Evolutionary conservation across 2,113 vertebrate species (phyloP).

Genomic region (Thermophis baileyi): DNA sequence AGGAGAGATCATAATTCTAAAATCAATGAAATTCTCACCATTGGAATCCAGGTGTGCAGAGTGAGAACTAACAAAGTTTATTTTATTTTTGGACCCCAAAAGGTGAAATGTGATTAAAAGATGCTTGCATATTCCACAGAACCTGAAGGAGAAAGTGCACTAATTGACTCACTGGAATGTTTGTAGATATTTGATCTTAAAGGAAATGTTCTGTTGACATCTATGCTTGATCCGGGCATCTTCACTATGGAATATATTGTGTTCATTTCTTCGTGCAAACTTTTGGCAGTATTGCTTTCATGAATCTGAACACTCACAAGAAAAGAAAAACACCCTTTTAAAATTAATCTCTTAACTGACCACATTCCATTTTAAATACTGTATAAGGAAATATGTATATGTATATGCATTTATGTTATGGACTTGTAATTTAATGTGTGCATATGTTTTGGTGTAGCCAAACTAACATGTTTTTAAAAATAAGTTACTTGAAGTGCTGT

Average conservation of each 20-base stretch:
- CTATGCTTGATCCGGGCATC: background rate
- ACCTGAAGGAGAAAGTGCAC: background rate
- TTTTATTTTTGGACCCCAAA: background rate
- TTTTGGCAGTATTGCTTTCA: background rate
- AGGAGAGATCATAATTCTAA: background rate
- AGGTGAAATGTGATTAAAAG: background rate
- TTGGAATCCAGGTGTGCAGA: background rate
- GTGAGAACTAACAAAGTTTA: background rate
- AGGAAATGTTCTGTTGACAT: constrained; percentile 2
- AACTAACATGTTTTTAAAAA: background rate
- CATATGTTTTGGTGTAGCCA: background rate
- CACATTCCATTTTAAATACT: background rate
- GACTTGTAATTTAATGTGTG: background rate
- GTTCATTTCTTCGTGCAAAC: background rate
- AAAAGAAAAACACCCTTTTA: background rate
- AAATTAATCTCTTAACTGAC: background rate
- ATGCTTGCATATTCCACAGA: constrained; percentile 9
- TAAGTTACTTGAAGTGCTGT: background rate
- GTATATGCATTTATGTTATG: background rate
- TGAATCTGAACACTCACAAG: background rate
- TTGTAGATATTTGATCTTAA: background rate
- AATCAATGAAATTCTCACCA: background rate
- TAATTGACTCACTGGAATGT: background rate
- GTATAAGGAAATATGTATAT: background rate
- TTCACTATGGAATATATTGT: background rate